phyloP scores from a whole-genome alignment of 2,797 vertebrate genomes.

The Discoglossus pictus region DNA sequence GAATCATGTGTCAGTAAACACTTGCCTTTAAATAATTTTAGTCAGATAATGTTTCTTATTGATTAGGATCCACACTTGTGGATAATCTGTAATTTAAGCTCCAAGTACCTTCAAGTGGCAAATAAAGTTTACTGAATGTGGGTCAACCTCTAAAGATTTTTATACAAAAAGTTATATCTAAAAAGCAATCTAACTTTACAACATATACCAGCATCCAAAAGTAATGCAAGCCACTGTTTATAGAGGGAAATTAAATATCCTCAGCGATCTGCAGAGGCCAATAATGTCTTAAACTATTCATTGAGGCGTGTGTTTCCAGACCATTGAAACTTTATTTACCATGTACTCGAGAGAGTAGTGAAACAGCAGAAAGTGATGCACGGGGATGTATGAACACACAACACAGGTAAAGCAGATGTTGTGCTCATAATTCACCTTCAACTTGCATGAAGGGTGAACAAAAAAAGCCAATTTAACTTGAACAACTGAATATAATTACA shows the following conservation, averaged over 20 bases:
- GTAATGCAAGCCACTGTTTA: constrained; percentile 22
- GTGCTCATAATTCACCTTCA: constrained; percentile 51
- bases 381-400: constrained; percentile 49
- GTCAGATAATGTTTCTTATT: too few species aligned
- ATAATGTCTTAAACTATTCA: constrained; percentile 44
- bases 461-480: too few species aligned
- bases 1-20: too few species aligned
- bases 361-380: constrained; percentile 53
- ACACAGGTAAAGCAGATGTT: constrained; percentile 59
- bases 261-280: constrained; percentile 42
- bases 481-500: too few species aligned
- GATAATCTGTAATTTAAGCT: too few species aligned
- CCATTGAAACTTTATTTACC: constrained; percentile 56
- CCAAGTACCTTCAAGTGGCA: too few species aligned
- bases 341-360: constrained; percentile 54
- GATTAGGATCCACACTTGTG: too few species aligned
- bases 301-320: constrained; percentile 62
- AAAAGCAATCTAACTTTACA: constrained; percentile 4
- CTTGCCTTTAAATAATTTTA: too few species aligned
- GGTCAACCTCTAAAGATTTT: too few species aligned
- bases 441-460: constrained; percentile 49
- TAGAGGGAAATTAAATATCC: constrained; percentile 37
- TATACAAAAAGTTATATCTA: too few species aligned
- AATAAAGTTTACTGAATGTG: too few species aligned
- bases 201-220: neutral